Evolutionary conservation across 2,113 vertebrate genomes (phyloP), one percentile per base, ranked within the genome.

Genomic region (Brienomyrus longianalis): DNA sequence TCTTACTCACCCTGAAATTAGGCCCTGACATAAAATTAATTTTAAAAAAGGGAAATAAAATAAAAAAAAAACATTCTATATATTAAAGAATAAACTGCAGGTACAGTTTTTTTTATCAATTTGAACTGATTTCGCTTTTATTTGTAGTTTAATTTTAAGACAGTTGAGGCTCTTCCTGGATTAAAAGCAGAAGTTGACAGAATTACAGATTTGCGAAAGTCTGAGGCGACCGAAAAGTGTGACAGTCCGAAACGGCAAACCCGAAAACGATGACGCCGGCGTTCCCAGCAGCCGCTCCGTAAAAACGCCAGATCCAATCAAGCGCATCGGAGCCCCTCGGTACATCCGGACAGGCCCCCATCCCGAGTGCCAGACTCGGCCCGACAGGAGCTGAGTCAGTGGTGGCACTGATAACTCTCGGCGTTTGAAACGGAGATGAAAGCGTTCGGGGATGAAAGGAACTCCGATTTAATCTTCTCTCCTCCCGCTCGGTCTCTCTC

Each of bases 401-500:
- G 89, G 89, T 85, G 19, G 88, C 7, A 31, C 92, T 93, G 93
- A 94, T 95, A 94, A 94, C 95, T 94, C 94, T 90, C 59, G 90
- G 93, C 93, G 92, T 94, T 92, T 93, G 93, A 97, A 99, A 99
- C 98, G 88, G 86, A 87, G 90, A 92, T 86, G 87, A 91, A 92
- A 85, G 80, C 59, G 86, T 45, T 96, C 96, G 96, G 96, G 96
- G 95, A 97, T 96, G 96, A 96, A 97, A 96, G 96, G 96, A 96
- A 97, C 95, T 97, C 97, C 96, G 96, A 98, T 98, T 98, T 97
- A 97, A 98, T 98, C 96, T 98, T 95, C 95, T 90, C 80, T 94
- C 95, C 95, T 95, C 95, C 15, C 45, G 94, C 95, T 95, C 96
- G 97, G 85, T 83, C n/a, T 13, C 9, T 95, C 95, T 95, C 96